Percentiles rank a stretch among this genome's conserved stretches.
Conservation (phyloP, 2,113 vertebrate genomes). For the Dendrocopos noguchii region DNA sequence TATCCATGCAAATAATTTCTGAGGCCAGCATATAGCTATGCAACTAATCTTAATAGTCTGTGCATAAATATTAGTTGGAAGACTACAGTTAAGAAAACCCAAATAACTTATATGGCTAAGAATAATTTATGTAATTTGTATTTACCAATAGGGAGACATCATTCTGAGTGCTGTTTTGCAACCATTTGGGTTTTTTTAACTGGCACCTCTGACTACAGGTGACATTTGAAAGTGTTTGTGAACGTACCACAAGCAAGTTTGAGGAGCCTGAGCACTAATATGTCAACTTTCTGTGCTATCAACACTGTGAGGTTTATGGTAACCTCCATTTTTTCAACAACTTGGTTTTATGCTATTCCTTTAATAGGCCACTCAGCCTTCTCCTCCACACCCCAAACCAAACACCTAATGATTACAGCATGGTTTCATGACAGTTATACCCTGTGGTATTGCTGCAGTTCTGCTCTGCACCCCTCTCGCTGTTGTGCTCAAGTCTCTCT, state of each 20-base stretch:
- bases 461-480: neutral
- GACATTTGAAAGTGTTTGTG: fast-evolving
- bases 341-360: neutral
- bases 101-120: neutral
- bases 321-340: neutral
- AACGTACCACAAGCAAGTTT: fast-evolving
- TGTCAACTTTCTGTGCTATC: neutral
- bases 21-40: neutral
- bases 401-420: fast-evolving
- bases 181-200: neutral
- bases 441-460: fast-evolving
- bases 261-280: neutral
- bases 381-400: fast-evolving
- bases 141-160: neutral
- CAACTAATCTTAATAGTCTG: neutral
- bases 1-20: neutral
- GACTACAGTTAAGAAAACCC: neutral
- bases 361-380: neutral
- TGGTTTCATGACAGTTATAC: fast-evolving
- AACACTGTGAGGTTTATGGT: neutral
- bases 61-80: constrained; percentile 1
- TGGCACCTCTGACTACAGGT: neutral
- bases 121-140: neutral
- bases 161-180: neutral
- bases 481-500: neutral